Evolutionary conservation across 2,113 vertebrate species (phyloP).

Genomic region (Leucopsar rothschildi): DNA sequence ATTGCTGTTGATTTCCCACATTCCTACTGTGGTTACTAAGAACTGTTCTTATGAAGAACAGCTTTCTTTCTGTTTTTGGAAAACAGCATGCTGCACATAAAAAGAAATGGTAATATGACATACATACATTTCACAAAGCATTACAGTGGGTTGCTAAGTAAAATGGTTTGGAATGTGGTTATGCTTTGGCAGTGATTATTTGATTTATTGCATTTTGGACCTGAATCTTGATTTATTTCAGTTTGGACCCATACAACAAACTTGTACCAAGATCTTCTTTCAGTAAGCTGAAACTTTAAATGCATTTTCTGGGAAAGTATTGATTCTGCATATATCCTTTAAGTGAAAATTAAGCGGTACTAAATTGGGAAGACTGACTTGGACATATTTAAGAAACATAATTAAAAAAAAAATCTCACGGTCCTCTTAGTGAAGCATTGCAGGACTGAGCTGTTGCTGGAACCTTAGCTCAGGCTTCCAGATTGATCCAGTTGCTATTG

Average conservation of each 20-base stretch:
- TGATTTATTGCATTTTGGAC: conserved; percentile 4
- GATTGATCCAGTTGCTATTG: neutral
- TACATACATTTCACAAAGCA: neutral
- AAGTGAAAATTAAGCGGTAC: neutral
- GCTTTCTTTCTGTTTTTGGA: conserved; percentile 38
- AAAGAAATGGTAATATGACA: conserved; percentile 16
- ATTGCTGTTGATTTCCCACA: conserved; percentile 8
- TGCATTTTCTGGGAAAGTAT: neutral
- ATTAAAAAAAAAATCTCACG: rapidly evolving
- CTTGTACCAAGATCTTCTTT: neutral
- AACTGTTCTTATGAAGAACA: conserved; percentile 29
- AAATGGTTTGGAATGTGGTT: conserved; percentile 4
- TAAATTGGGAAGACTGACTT: neutral
- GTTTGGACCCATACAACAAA: neutral
- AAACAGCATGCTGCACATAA: conserved; percentile 32
- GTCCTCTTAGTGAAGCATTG: neutral
- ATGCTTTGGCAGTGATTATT: neutral
- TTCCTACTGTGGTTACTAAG: conserved; percentile 40
- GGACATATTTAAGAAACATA: neutral
- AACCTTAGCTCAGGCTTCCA: neutral
- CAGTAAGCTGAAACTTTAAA: neutral
- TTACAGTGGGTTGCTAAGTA: conserved; percentile 1
- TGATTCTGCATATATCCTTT: neutral
- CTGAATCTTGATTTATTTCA: neutral
- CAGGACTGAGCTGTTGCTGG: neutral